phyloP scores from a whole-genome alignment of 2,113 vertebrate species.

The Parus major region DNA sequence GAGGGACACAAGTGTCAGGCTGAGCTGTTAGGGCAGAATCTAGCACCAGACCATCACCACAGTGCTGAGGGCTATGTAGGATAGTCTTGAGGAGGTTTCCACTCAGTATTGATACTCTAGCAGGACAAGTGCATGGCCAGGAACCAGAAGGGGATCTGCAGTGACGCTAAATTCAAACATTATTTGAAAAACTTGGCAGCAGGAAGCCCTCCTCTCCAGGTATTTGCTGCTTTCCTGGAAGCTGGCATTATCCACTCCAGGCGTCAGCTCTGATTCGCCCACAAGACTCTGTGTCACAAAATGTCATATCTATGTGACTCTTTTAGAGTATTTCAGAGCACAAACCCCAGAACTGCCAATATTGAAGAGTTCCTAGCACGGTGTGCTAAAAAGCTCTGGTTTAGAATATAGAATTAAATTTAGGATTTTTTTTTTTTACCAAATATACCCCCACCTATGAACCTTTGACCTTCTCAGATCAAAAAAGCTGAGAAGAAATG shows the following conservation, averaged over 20 bases:
- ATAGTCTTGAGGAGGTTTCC: neutral
- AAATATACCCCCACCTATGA: neutral
- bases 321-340: neutral
- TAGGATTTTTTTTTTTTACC: neutral
- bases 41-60: too few species aligned
- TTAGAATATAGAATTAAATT: neutral
- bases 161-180: neutral
- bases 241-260: neutral
- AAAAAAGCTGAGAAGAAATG: neutral
- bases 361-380: neutral
- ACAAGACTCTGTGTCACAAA: neutral
- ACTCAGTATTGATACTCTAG: neutral
- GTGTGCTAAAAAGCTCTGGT: neutral
- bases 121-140: neutral
- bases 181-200: neutral
- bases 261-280: neutral
- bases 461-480: neutral
- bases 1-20: neutral
- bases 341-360: neutral
- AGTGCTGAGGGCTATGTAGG: neutral
- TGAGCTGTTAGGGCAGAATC: neutral
- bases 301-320: neutral
- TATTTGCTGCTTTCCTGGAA: neutral
- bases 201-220: neutral
- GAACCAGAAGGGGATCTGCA: neutral